Percentiles rank a stretch among this genome's conserved stretches.
Conservation (phyloP, 2,797 vertebrate species). For the Kryptopterus vitreolus region DNA sequence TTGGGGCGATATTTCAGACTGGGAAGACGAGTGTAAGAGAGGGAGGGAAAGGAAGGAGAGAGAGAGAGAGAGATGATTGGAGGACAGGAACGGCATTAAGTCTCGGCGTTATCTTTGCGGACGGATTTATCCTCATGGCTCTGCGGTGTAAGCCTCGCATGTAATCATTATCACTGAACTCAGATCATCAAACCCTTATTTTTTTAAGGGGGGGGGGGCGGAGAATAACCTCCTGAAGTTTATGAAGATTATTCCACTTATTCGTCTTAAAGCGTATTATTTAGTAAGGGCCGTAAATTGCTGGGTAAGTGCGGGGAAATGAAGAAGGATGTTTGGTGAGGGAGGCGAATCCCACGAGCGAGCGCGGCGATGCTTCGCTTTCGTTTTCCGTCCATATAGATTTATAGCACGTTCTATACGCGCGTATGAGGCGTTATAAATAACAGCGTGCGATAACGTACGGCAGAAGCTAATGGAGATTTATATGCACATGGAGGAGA, state of each 20-base stretch:
- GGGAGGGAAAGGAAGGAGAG: not conserved
- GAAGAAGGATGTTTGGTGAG: not conserved
- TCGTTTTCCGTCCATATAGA: too few species aligned
- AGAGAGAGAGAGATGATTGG: not conserved
- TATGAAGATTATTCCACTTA: not conserved
- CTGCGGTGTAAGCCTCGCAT: slow-evolving; percentile 32
- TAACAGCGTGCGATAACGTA: not conserved
- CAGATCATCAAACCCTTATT: slow-evolving; percentile 47
- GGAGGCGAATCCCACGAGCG: too few species aligned
- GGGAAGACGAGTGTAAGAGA: slow-evolving; percentile 31
- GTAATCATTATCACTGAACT: slow-evolving; percentile 46
- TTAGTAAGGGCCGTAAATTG: not conserved
- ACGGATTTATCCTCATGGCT: slow-evolving; percentile 15
- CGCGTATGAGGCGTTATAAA: not conserved
- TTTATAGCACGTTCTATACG: too few species aligned
- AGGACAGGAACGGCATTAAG: slow-evolving; percentile 27
- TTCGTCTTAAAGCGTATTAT: not conserved
- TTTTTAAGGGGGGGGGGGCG: too few species aligned
- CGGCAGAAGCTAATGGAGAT: not conserved
- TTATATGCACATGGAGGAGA: not conserved
- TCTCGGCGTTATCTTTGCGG: slow-evolving; percentile 32
- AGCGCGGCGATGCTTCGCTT: too few species aligned
- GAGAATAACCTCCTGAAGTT: not conserved
- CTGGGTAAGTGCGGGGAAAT: not conserved
- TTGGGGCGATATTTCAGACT: slow-evolving; percentile 55